A percentile compares a stretch with the other conserved stretches of the same genome.
These are phyloP conservation scores for Metellina segmentata DNA, from an alignment of 2,888 invertebrate genomes.

Conservation along the genomic window DNA sequence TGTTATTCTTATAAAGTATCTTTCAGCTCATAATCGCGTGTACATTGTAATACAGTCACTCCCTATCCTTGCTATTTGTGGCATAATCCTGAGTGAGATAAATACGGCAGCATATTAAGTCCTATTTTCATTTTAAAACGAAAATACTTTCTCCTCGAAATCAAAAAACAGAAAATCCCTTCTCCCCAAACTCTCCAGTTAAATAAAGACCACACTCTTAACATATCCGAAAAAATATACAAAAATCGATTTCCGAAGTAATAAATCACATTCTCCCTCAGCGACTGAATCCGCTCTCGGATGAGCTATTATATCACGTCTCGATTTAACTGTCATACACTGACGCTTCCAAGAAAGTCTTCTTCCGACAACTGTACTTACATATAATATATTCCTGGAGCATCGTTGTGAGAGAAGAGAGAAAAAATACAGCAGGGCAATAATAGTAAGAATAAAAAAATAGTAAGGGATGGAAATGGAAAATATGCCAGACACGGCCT, in stretches of 20 bases:
- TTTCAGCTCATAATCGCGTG: no score
- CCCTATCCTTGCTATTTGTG: no score
- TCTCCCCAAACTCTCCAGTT: background rate
- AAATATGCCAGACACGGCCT: constrained; percentile 71
- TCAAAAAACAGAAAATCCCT: background rate
- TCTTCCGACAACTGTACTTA: constrained; percentile 65
- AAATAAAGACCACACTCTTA: background rate
- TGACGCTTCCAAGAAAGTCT: constrained; percentile 38
- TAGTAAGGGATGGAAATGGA: constrained; percentile 38
- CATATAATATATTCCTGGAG: constrained; percentile 67
- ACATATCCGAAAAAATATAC: background rate
- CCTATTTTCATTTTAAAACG: no score
- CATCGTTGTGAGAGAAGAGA: constrained; percentile 23
- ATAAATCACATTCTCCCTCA: constrained; percentile 50
- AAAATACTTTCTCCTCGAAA: background rate
- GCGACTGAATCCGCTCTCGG: constrained; percentile 7
- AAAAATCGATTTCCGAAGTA: constrained; percentile 8
- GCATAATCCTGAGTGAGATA: no score
- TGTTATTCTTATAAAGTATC: no score
- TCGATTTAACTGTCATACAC: constrained; percentile 61
- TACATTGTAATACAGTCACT: no score
- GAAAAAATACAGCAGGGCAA: constrained; percentile 12
- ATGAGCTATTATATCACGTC: constrained; percentile 50
- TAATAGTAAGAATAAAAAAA: constrained; percentile 40
- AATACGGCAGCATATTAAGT: no score